These are phyloP conservation scores for Gobio gobio DNA, from an alignment of 2,113 vertebrate genomes.

Conservation along the genomic window DNA sequence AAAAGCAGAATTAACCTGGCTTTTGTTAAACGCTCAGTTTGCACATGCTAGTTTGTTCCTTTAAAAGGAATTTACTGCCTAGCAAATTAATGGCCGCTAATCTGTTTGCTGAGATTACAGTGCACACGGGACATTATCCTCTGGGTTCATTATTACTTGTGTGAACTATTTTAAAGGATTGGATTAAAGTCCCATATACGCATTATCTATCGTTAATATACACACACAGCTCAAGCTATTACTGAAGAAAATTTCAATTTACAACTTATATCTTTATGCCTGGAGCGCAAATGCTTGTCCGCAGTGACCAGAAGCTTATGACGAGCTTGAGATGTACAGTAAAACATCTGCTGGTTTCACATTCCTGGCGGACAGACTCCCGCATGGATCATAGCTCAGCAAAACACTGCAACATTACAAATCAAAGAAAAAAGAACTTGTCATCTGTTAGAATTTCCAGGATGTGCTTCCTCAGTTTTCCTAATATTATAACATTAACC, in stretches of 20 bases:
- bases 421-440: background rate
- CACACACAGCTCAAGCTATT: slow-evolving; percentile 39
- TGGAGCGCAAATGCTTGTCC: slow-evolving; percentile 1
- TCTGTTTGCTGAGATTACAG: slow-evolving; percentile 70
- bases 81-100: slow-evolving; percentile 66
- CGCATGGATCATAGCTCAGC: background rate
- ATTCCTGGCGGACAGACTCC: background rate
- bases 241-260: slow-evolving; percentile 38
- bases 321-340: background rate
- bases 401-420: background rate
- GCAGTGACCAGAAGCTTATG: slow-evolving; percentile 15
- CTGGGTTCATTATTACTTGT: slow-evolving; percentile 71
- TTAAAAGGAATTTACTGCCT: slow-evolving; percentile 64
- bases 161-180: slow-evolving; percentile 78
- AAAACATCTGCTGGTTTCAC: background rate
- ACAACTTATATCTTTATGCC: slow-evolving; percentile 21
- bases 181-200: slow-evolving; percentile 62
- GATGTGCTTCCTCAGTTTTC: background rate
- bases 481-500: background rate
- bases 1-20: slow-evolving; percentile 26
- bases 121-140: slow-evolving; percentile 70
- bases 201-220: slow-evolving; percentile 44
- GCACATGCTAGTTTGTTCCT: slow-evolving; percentile 3
- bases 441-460: background rate
- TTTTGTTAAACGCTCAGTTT: slow-evolving; percentile 3